Evolutionary conservation across 2,113 vertebrate genomes (phyloP).

Genomic region (Urocitellus parryii): DNA sequence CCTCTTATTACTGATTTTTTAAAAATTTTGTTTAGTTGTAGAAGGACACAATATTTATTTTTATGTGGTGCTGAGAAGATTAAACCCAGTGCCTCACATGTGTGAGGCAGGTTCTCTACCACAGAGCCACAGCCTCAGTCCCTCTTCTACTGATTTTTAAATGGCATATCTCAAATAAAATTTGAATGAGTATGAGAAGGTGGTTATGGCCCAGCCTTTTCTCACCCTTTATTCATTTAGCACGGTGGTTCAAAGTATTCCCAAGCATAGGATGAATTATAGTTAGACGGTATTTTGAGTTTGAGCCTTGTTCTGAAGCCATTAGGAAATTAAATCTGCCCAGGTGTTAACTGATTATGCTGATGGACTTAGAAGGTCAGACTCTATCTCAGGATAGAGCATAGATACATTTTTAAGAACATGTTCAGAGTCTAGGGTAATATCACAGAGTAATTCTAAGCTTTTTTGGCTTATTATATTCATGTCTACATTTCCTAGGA

Average conservation of each 20-base stretch:
- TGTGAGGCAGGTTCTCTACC: too few relatives aligned
- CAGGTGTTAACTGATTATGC: neutral
- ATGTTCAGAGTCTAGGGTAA: neutral
- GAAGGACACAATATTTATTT: too few relatives aligned
- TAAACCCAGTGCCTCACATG: too few relatives aligned
- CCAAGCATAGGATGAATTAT: neutral
- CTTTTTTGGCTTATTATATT: neutral
- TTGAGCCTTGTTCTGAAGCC: neutral
- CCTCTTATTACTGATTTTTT: too few relatives aligned
- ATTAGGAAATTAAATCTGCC: constrained; percentile 6
- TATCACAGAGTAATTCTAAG: neutral
- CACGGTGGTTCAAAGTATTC: neutral
- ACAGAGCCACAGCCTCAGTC: too few relatives aligned
- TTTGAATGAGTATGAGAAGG: neutral
- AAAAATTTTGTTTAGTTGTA: too few relatives aligned
- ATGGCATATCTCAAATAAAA: neutral
- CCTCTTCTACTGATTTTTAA: neutral
- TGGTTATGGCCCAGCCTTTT: neutral
- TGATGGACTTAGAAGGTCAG: neutral
- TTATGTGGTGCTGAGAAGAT: too few relatives aligned
- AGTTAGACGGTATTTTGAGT: constrained; percentile 15
- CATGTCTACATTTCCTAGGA: neutral
- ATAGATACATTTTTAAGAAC: neutral
- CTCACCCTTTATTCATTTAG: neutral
- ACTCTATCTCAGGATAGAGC: neutral